A percentile compares a stretch with the other conserved stretches of the same genome.
phyloP scores from a whole-genome alignment of 2,113 vertebrate genomes.

The Pituophis catenifer region DNA sequence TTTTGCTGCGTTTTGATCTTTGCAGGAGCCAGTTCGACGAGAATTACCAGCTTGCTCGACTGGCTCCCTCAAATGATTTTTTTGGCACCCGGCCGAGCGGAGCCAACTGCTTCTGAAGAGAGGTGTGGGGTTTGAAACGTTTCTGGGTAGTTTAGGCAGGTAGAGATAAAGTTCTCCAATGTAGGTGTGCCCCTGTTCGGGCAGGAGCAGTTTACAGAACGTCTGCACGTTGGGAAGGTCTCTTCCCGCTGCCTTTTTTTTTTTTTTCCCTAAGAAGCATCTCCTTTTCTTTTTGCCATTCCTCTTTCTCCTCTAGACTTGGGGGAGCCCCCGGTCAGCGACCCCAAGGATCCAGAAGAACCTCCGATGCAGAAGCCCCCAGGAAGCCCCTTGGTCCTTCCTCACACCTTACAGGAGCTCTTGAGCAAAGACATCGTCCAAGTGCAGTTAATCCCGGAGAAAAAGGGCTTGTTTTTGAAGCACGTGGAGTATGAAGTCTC shows the following conservation, averaged over 20 bases:
- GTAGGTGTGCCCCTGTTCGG: not conserved
- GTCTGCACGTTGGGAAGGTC: not conserved
- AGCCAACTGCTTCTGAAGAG: conserved; percentile 20
- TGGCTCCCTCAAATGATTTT: conserved; percentile 26
- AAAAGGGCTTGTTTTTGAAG: conserved; percentile 97
- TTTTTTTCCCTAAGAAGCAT: too few relatives aligned
- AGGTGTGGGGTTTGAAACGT: conserved; percentile 34
- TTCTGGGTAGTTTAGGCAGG: conserved; percentile 46
- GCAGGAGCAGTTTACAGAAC: not conserved
- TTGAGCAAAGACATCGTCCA: conserved; percentile 82
- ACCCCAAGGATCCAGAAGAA: conserved; percentile 67
- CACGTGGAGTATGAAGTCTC: conserved; percentile 96
- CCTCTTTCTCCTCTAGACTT: conserved; percentile 69
- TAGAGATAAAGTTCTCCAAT: not conserved
- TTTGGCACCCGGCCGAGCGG: conserved; percentile 26
- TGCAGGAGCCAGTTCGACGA: conserved; percentile 59
- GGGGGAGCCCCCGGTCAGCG: conserved; percentile 73
- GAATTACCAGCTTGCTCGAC: conserved; percentile 45
- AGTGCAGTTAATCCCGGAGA: conserved; percentile 94
- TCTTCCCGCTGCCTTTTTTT: not conserved
- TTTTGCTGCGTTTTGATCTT: conserved; percentile 34
- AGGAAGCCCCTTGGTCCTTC: conserved; percentile 80
- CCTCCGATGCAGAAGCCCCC: conserved; percentile 80
- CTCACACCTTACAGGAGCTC: conserved; percentile 81
- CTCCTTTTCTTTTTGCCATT: conserved; percentile 10